phyloP scores from a whole-genome alignment of 2,797 vertebrate species.

The Iguana delicatissima region DNA sequence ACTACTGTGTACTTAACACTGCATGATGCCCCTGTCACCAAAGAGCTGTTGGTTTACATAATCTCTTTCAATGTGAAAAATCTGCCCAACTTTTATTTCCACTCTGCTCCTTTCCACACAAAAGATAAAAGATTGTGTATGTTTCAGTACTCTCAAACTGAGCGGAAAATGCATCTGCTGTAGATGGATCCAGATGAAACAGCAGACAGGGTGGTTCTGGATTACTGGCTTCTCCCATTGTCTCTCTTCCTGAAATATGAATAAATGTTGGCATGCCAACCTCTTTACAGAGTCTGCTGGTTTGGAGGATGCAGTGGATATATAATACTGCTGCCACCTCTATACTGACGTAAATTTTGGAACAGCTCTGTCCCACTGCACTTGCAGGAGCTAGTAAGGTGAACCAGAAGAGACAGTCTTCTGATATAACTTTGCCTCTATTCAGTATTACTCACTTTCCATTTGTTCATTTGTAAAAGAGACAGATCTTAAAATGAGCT shows the following conservation, averaged over 20 bases:
- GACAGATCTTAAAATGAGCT: neutral
- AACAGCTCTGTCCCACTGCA: neutral
- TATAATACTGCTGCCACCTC: neutral
- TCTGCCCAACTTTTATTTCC: slow-evolving; percentile 9
- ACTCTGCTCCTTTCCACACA: neutral
- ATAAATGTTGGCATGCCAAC: slow-evolving; percentile 70
- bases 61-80: neutral
- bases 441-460: neutral
- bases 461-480: neutral
- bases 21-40: neutral
- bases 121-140: neutral
- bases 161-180: slow-evolving; percentile 50
- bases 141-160: neutral
- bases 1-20: neutral
- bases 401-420: neutral
- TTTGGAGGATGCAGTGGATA: slow-evolving; percentile 29
- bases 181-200: slow-evolving; percentile 75
- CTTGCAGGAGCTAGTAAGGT: neutral
- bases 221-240: slow-evolving; percentile 57
- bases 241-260: slow-evolving; percentile 68
- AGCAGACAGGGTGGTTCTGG: slow-evolving; percentile 72
- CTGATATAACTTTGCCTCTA: neutral
- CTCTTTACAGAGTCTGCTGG: slow-evolving; percentile 35
- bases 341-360: neutral
- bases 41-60: neutral